These are phyloP conservation scores for Agonum fuliginosum DNA, from an alignment of 2,888 invertebrate genomes.

Conservation along the genomic window DNA sequence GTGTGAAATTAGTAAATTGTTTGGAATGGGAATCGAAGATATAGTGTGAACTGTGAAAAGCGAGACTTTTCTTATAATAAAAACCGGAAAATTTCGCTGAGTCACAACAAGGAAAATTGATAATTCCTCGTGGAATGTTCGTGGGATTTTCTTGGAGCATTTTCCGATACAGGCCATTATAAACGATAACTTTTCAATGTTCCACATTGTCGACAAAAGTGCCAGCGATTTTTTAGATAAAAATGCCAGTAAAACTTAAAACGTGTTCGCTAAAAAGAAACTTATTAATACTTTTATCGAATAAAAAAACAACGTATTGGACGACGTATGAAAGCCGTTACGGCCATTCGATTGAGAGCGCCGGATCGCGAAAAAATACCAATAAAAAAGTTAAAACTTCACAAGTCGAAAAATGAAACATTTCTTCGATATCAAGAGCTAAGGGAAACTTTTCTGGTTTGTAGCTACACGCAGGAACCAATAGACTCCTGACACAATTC, in stretches of 20 bases:
- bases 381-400: constrained; percentile 57
- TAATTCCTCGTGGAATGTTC: constrained; percentile 31
- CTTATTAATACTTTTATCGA: constrained; percentile 57
- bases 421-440: constrained; percentile 42
- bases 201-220: constrained; percentile 40
- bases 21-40: neutral
- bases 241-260: constrained; percentile 48
- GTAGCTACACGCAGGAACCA: constrained; percentile 36
- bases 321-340: constrained; percentile 37
- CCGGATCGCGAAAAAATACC: constrained; percentile 45
- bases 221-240: constrained; percentile 39
- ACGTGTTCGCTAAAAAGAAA: constrained; percentile 54
- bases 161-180: constrained; percentile 45
- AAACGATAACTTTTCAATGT: constrained; percentile 42
- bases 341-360: neutral
- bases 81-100: neutral
- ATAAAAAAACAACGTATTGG: constrained; percentile 48
- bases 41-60: neutral
- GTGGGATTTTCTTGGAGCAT: constrained; percentile 14
- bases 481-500: constrained; percentile 33
- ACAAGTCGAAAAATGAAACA: constrained; percentile 55
- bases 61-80: neutral
- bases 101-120: constrained; percentile 39
- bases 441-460: constrained; percentile 37
- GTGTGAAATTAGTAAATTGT: neutral